Base-by-base conservation (phyloP, 1,140 invertebrate genomes). In the Aphaenogaster floridana region DNA sequence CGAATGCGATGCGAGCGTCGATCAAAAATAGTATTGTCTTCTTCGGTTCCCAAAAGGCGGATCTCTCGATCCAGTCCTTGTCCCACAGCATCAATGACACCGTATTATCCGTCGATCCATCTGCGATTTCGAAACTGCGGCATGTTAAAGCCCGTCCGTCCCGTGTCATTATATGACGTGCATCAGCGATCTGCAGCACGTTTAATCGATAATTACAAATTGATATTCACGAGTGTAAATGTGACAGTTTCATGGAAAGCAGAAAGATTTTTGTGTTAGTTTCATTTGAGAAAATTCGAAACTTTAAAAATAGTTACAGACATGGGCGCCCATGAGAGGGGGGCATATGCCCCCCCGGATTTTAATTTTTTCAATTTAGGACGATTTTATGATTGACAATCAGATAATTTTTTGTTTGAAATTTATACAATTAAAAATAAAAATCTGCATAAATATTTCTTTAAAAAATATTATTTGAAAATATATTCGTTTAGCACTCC, bases 1-100 rank as follows among this genome's bases (percentile, higher is more conserved):
- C 94, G 78, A 93, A 96, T 13, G 89, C 88, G 15, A 96, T 86
- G 8, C 88, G 88, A n/a, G 94, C 92, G 74, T 96, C 95, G 0
- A 94, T 91, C 5, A 96, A 89, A 59, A 95, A 95, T 11, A 96
- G 88, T 66, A 95, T 93, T 48, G 94, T 94, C 13, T 90, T 42
- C 77, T 89, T 93, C 0, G 94, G 93, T 80, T 93, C 86, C 95
- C 95, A 96, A 59, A 90, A 64, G 15, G 91, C 93, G 0, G 95
- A 92, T 61, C 94, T 89, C 45, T 91, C 86, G 0, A 95, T 93
- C 95, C 94, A 96, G 17, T 95, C 93, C 0, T 92, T 90, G 50
- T 95, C 94, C 94, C 94, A 95, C 1, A 95, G 83, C 34, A 92
- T 90, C 2, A 95, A 89, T 2, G 91, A 91, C 0, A 93, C 78